Percentiles rank a stretch among this genome's conserved stretches.
These are phyloP conservation scores for Conus betulinus DNA, from an alignment of 1,140 invertebrate genomes.

Conservation along the genomic window DNA sequence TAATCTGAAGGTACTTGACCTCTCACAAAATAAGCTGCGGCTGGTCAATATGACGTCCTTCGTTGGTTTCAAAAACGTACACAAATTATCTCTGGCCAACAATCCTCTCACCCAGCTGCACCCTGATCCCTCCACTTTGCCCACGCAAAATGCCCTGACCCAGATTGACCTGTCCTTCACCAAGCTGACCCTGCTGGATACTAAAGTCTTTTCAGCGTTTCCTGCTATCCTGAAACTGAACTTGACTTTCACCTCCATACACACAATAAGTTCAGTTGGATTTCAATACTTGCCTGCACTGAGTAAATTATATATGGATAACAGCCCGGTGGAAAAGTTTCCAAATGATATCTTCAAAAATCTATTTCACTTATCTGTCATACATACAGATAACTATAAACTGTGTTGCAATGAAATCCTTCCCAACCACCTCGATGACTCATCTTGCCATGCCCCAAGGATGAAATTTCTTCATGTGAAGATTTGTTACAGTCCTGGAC, in stretches of 20 bases:
- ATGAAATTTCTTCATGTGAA: constrained; percentile 30
- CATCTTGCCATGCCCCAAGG: constrained; percentile 50
- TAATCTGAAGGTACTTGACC: constrained; percentile 8
- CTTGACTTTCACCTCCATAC: constrained; percentile 32
- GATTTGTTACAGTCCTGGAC: constrained; percentile 50
- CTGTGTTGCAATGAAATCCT: constrained; percentile 54
- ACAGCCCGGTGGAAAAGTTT: neutral
- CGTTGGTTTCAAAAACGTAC: constrained; percentile 14
- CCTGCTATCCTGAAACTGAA: constrained; percentile 24
- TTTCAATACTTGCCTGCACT: constrained; percentile 42
- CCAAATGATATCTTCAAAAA: neutral
- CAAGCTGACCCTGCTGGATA: neutral
- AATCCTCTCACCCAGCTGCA: neutral
- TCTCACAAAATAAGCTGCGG: constrained; percentile 24
- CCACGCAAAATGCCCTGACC: too few relatives aligned
- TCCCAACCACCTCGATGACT: constrained; percentile 28
- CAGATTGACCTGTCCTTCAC: neutral
- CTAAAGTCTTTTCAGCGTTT: neutral
- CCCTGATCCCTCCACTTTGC: too few relatives aligned
- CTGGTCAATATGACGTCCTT: constrained; percentile 9
- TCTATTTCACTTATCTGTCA: neutral
- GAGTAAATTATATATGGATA: neutral
- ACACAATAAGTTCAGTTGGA: neutral
- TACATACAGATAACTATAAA: constrained; percentile 47
- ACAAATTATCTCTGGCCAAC: constrained; percentile 9